phyloP scores from a whole-genome alignment of 2,797 vertebrate species.

The Smutsia gigantea region DNA sequence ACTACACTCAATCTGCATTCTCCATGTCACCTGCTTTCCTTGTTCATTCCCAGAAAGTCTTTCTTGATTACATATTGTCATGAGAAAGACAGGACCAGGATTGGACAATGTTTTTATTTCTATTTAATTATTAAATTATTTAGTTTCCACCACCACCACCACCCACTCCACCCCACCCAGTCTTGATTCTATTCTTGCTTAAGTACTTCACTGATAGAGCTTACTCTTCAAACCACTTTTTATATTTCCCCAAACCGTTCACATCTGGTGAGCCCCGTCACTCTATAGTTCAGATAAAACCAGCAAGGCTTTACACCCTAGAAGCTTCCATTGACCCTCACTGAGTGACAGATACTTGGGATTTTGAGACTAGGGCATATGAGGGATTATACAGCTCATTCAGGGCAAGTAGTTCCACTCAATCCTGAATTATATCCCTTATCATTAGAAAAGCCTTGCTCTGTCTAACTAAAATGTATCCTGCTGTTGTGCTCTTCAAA shows the following conservation, averaged over 20 bases:
- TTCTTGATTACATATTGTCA: neutral
- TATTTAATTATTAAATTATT: slow-evolving; percentile 16
- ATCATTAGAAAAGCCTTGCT: neutral
- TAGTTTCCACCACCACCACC: neutral
- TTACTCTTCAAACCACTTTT: neutral
- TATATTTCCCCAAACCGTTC: neutral
- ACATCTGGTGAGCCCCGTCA: neutral
- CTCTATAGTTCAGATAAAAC: neutral
- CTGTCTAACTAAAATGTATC: neutral
- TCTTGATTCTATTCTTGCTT: slow-evolving; percentile 40
- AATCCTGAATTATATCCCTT: neutral
- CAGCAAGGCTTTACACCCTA: neutral
- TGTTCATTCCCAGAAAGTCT: neutral
- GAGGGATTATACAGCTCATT: neutral
- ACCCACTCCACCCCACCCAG: too few relatives aligned
- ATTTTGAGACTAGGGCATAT: neutral
- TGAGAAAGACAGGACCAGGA: neutral
- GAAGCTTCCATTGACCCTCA: neutral
- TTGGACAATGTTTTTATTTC: neutral
- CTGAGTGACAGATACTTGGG: neutral
- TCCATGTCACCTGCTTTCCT: neutral
- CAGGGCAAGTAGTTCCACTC: neutral
- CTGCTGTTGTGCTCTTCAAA: neutral
- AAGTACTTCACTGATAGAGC: neutral
- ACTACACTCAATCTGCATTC: neutral